Base-by-base conservation (phyloP, 2,113 vertebrate species). In the Tamias sibiricus region DNA sequence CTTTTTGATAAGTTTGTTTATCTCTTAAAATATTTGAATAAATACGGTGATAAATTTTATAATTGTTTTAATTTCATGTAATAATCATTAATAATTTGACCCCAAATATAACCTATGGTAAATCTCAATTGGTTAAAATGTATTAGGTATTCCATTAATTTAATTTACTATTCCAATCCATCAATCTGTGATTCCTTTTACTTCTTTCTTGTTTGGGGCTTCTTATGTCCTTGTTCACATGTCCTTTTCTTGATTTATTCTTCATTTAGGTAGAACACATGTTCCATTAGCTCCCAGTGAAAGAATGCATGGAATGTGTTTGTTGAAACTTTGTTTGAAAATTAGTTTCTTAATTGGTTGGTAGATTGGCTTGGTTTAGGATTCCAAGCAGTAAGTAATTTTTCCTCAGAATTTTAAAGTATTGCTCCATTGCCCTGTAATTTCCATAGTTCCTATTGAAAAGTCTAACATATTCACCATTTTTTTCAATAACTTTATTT, bases 321-420 rank as follows among this genome's bases (percentile, higher is more conserved):
- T 90, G 64, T 85, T 72, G 37, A 85, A 57, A 81, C 0, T 7
- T 89, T 49, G 42, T 81, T 44, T 81, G 66, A 95, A 96, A 89
- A 79, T 80, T 90, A 92, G 59, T 35, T 19, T 93, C 91, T 44
- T 20, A 79, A 57, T 26, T 82, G 75, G n/a, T 22, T 72, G 47
- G n/a, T n/a, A 74, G 42, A 11, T 37, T 91, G 32, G 32, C 22
- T 44, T 91, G 8, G 42, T 35, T 76, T 8, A 89, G 49, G 91
- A 93, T 79, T 87, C 44, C 91, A 72, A 76, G 54, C 52, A 81
- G 74, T 26, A 95, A 94, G 74, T 49, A 54, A 76, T 83, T 96
- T 90, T 90, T 90, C 47, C 47, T 81, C 24, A 76, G 26, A 86
- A 88, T 75, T 89, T 47, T 91, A 32, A 54, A 94, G 64, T 40